Evolutionary conservation across 37 sponge, comb jelly and placozoan species (phyloP).

Genomic region (Tethya wilhelma): DNA sequence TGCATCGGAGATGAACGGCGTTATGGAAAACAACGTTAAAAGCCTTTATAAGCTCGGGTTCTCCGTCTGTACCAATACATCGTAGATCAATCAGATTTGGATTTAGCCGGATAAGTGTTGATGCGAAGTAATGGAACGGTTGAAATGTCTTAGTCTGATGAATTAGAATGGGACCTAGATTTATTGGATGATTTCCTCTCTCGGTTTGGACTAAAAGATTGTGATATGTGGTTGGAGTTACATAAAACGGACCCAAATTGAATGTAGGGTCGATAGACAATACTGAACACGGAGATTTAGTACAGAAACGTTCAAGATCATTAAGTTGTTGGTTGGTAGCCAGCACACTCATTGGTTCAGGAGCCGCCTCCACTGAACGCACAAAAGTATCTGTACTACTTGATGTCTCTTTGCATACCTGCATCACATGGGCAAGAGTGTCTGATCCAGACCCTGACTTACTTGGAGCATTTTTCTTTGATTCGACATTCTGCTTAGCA

Average conservation of each 20-base stretch:
- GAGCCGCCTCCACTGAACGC: too few relatives aligned
- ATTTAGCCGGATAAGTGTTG: conserved; percentile 28
- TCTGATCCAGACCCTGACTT: too few relatives aligned
- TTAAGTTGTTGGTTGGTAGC: conserved; percentile 29
- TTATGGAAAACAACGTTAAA: conserved; percentile 13
- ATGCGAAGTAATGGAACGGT: conserved; percentile 40
- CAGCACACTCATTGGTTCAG: conserved; percentile 45
- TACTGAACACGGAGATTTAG: neutral
- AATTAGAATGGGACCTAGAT: conserved; percentile 35
- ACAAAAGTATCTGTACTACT: too few relatives aligned
- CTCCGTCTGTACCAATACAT: conserved; percentile 49
- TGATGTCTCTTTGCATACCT: too few relatives aligned
- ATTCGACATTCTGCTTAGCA: too few relatives aligned
- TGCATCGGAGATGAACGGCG: conserved; percentile 37
- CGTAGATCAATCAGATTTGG: conserved; percentile 2
- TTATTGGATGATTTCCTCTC: conserved; percentile 3
- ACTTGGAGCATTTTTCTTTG: too few relatives aligned
- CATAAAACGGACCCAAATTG: conserved; percentile 39
- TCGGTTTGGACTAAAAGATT: conserved; percentile 15
- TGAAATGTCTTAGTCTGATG: conserved; percentile 44
- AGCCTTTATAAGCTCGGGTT: conserved; percentile 45
- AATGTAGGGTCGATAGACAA: conserved; percentile 38
- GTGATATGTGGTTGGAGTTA: conserved; percentile 31
- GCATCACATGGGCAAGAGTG: too few relatives aligned
- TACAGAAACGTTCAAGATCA: conserved; percentile 7